Evolutionary conservation across 2,113 vertebrate genomes (phyloP).

Genomic region (Electrona antarctica): DNA sequence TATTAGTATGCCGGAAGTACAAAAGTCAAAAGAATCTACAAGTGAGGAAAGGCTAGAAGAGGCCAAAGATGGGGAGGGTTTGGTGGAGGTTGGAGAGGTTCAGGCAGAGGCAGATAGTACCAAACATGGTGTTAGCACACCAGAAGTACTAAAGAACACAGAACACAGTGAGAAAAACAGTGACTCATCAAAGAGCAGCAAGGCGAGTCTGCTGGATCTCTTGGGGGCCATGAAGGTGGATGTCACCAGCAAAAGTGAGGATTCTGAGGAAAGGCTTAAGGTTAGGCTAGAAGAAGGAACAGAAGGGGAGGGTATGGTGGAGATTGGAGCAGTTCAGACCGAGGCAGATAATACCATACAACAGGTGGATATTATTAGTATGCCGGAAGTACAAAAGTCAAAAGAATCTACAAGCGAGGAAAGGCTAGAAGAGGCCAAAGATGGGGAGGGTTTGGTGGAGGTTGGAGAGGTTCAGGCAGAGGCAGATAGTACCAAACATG

Average conservation of each 20-base stretch:
- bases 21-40: not conserved
- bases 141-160: slow-evolving; percentile 43
- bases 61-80: not conserved
- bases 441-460: not conserved
- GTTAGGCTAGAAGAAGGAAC: not conserved
- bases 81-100: not conserved
- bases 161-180: not conserved
- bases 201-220: slow-evolving; percentile 81
- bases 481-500: not conserved
- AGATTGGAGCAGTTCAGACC: slow-evolving; percentile 19
- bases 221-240: slow-evolving; percentile 89
- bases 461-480: not conserved
- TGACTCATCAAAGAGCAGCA: slow-evolving; percentile 55
- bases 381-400: not conserved
- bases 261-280: not conserved
- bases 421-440: not conserved
- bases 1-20: slow-evolving; percentile 4
- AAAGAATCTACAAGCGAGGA: not conserved
- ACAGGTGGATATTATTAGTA: slow-evolving; percentile 11
- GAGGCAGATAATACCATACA: slow-evolving; percentile 7
- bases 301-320: not conserved
- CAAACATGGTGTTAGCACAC: no score
- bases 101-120: not conserved
- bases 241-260: slow-evolving; percentile 79
- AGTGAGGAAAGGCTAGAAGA: not conserved